phyloP scores from a whole-genome alignment of 2,797 vertebrate species.

The Sebastes wilsoni region DNA sequence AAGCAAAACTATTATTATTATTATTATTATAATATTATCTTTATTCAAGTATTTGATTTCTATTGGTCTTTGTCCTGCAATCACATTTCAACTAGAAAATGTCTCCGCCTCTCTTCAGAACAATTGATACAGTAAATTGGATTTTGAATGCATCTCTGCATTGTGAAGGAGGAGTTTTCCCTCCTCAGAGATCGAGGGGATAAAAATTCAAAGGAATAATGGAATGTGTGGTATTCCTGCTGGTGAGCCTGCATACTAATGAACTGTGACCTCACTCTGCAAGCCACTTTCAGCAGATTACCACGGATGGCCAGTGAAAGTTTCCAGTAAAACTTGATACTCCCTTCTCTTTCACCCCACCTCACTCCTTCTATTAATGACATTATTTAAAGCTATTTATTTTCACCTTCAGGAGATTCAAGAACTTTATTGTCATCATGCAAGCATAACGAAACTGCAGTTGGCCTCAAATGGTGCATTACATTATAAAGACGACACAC shows the following conservation, averaged over 20 bases:
- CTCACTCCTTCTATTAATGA: not conserved
- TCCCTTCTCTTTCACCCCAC: not conserved
- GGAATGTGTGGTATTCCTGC: slow-evolving; percentile 55
- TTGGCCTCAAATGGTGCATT: no score
- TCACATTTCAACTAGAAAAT: slow-evolving; percentile 10
- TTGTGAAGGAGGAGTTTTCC: not conserved
- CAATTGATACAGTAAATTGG: slow-evolving; percentile 14
- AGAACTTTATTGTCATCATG: no score
- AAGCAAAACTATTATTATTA: not conserved
- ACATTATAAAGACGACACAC: no score
- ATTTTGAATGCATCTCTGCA: slow-evolving; percentile 24
- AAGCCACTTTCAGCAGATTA: slow-evolving; percentile 23
- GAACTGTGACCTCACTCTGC: slow-evolving; percentile 43
- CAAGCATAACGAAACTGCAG: no score
- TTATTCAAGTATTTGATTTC: slow-evolving; percentile 11
- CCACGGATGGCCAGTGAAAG: not conserved
- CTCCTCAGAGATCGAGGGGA: slow-evolving; percentile 20
- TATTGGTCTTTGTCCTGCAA: not conserved
- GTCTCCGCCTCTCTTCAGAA: not conserved
- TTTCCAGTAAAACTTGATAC: not conserved
- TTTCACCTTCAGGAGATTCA: not conserved
- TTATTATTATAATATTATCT: not conserved
- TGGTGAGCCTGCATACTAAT: slow-evolving; percentile 55
- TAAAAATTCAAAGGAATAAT: slow-evolving; percentile 49
- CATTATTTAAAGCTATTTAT: not conserved